Evolutionary conservation across 2,888 invertebrate genomes (phyloP).

Genomic region (Tenthredo distinguenda): DNA sequence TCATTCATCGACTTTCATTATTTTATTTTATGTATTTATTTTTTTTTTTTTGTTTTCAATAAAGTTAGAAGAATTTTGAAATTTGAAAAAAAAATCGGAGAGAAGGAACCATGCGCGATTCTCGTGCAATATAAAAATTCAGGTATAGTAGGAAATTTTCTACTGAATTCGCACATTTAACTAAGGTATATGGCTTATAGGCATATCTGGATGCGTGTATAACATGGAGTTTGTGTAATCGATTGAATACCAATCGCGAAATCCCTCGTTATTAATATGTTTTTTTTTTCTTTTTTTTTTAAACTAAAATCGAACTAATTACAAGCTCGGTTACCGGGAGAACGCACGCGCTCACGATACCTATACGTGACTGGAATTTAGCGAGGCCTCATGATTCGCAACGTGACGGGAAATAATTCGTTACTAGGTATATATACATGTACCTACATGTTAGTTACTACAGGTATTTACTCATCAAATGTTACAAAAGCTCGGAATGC

Average conservation of each 20-base stretch:
- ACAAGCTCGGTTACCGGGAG: not conserved
- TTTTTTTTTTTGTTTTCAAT: not conserved
- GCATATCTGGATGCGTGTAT: no score
- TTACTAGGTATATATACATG: not conserved
- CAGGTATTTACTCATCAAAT: conserved; percentile 11
- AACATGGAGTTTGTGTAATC: not conserved
- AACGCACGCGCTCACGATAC: not conserved
- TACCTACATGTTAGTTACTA: no score
- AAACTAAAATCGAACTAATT: conserved; percentile 27
- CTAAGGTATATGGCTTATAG: no score
- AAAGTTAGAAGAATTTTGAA: not conserved
- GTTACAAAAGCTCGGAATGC: not conserved
- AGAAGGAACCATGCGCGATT: no score
- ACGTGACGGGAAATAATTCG: conserved; percentile 34
- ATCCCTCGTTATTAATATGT: not conserved
- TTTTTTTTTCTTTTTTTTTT: not conserved
- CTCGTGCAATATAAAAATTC: no score
- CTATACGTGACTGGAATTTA: conserved; percentile 29
- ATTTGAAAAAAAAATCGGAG: no score
- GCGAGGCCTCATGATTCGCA: not conserved
- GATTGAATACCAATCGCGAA: not conserved
- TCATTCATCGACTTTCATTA: no score
- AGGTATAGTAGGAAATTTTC: no score
- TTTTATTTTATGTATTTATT: no score
- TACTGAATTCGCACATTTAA: no score